Conservation (phyloP, 2,797 vertebrate species). For the Takifugu rubripes region DNA sequence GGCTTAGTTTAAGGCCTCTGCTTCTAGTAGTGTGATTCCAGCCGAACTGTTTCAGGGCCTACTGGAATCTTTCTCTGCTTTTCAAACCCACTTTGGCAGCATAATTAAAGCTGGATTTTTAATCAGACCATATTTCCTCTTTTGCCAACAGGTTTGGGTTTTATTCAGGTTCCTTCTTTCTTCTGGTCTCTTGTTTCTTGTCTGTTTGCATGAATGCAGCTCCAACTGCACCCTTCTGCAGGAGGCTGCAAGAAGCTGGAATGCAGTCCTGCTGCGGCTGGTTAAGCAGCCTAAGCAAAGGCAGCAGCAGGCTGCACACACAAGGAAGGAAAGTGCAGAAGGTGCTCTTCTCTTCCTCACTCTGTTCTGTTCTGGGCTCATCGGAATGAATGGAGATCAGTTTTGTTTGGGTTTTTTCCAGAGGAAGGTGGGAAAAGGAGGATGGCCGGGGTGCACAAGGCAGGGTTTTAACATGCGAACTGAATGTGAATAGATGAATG, state of each 20-base stretch:
- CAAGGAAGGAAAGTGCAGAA: slow-evolving; percentile 48
- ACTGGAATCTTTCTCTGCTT: too few relatives aligned
- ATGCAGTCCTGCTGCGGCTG: slow-evolving; percentile 68
- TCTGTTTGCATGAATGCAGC: background rate
- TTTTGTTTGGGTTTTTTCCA: slow-evolving; percentile 22
- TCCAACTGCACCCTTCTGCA: too few relatives aligned
- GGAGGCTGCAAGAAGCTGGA: slow-evolving; percentile 39
- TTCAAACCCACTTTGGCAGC: too few relatives aligned
- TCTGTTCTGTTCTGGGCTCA: slow-evolving; percentile 60
- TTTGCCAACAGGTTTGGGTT: too few relatives aligned
- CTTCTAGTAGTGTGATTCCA: too few relatives aligned
- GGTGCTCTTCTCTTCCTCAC: slow-evolving; percentile 45
- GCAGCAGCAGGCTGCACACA: slow-evolving; percentile 39
- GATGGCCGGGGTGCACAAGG: slow-evolving; percentile 14
- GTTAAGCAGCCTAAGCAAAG: slow-evolving; percentile 58
- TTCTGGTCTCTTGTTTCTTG: too few relatives aligned
- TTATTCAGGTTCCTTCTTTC: too few relatives aligned
- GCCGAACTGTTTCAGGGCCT: too few relatives aligned
- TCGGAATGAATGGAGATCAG: slow-evolving; percentile 69
- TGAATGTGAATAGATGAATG: slow-evolving; percentile 58
- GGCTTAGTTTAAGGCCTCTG: too few relatives aligned
- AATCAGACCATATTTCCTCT: too few relatives aligned
- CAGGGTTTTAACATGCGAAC: slow-evolving; percentile 42
- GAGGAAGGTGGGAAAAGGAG: background rate
- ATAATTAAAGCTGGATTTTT: too few relatives aligned